Evolutionary conservation across 2,888 invertebrate genomes (phyloP).

Genomic region (Dynastes hyllus): DNA sequence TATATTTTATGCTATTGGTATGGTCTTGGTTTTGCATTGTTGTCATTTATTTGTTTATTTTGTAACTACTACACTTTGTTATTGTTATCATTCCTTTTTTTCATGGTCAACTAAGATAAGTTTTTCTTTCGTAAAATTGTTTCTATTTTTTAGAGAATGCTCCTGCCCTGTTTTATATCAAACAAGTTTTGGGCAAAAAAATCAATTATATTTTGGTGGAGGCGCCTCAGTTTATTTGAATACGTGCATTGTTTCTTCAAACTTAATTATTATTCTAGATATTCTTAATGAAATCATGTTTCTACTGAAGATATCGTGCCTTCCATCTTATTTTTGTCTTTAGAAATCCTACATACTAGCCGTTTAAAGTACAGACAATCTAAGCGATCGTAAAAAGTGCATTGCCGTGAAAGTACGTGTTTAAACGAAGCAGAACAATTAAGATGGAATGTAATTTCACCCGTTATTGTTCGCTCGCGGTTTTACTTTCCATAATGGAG

Average conservation of each 20-base stretch:
- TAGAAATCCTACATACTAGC: no score
- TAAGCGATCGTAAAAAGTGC: neutral
- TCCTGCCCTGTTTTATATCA: no score
- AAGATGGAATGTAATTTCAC: constrained; percentile 21
- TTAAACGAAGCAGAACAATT: constrained; percentile 32
- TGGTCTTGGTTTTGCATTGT: no score
- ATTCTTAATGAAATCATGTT: neutral
- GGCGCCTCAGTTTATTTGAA: neutral
- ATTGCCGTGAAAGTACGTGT: constrained; percentile 24
- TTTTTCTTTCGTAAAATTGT: no score
- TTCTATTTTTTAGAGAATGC: no score
- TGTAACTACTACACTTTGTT: no score
- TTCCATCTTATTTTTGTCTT: neutral
- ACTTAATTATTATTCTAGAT: neutral
- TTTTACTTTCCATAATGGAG: constrained; percentile 2
- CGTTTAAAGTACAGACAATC: neutral
- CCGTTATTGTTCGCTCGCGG: neutral
- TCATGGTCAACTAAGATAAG: no score
- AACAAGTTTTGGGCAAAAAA: no score
- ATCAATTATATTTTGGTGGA: neutral
- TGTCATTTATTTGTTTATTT: no score
- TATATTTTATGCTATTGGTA: no score
- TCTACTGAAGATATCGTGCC: neutral
- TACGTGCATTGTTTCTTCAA: neutral
- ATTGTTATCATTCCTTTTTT: no score